Evolutionary conservation across 2,888 invertebrate species (phyloP), one percentile per base, ranked within the genome.

Genomic region (Philaethria dido): DNA sequence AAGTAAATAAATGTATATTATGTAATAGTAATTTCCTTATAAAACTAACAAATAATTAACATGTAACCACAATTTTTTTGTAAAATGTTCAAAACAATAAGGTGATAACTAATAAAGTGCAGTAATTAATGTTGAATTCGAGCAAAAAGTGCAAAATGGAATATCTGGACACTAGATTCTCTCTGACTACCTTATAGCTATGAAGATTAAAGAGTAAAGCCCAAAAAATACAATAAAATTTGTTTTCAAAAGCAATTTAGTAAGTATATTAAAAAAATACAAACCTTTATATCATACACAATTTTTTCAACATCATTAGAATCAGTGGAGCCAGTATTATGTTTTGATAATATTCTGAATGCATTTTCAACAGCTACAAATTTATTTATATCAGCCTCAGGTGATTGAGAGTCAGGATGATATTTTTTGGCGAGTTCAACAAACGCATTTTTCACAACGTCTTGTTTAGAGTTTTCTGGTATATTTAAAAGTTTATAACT

Each of bases 331-430:
- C 86, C 90, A 25, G 89, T 94, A 76, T 95, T 95, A 79, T 95
- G 94, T 74, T 95, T 95, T 75, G 95, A 94, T 3, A 97, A 82
- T 22, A 93, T 88, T 74, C 95, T 93, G 77, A 97, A 98, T 0
- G 98, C 97, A 78, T 94, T 92, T 80, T 97, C 96, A 66, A 96
- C 94, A 77, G 94, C 92, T 50, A 95, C 94, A 88, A 98, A 98
- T 82, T 95, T 96, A 42, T 94, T 93, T 54, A 94, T 93, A 82
- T 94, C 93, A n/a, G 97, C 96, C 72, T 96, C 94, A 0, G 93
- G 86, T 0, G 94, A 93, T 0, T 95, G 95, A 54, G 96, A 96
- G 78, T 98, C 98, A 0, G 98, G 98, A 85, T 98, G 98, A 77
- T 95, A 97, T 75, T 94, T 94, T 83, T 97, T 98, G 0, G 96